Conservation (phyloP, 2,888 invertebrate species). For the Pediacus dermestoides region DNA sequence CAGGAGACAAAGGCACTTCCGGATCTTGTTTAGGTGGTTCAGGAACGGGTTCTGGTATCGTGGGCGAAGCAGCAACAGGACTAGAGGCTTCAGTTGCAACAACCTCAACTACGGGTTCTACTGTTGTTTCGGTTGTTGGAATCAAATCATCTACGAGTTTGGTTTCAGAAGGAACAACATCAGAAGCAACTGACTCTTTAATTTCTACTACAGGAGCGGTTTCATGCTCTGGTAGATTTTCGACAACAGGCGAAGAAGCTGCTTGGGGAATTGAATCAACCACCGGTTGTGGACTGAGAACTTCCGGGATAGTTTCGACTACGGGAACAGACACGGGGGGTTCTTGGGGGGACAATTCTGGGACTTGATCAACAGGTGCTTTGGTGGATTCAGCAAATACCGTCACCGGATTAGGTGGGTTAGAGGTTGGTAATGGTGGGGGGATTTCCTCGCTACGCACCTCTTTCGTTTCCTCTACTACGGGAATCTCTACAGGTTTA, state of each 20-base stretch:
- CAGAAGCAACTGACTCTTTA: slow-evolving; percentile 8
- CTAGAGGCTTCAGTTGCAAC: slow-evolving; percentile 15
- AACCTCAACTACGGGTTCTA: slow-evolving; percentile 4
- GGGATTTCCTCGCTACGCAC: slow-evolving; percentile 65
- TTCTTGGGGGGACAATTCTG: slow-evolving; percentile 18
- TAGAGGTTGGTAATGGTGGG: slow-evolving; percentile 70
- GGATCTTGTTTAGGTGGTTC: slow-evolving; percentile 14
- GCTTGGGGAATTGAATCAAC: slow-evolving; percentile 15
- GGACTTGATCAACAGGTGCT: slow-evolving; percentile 50
- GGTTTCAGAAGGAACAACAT: slow-evolving; percentile 5
- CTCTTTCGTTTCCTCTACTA: slow-evolving; percentile 45
- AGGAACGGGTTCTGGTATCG: slow-evolving; percentile 11
- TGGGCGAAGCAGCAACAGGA: neutral
- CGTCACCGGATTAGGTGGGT: slow-evolving; percentile 72
- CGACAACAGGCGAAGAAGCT: slow-evolving; percentile 10
- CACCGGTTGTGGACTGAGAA: slow-evolving; percentile 6
- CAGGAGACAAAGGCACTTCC: too few species aligned
- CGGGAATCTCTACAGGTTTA: slow-evolving; percentile 31
- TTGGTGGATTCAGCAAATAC: slow-evolving; percentile 69
- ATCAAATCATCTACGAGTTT: slow-evolving; percentile 14
- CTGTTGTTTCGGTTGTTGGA: slow-evolving; percentile 9
- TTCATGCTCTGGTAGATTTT: slow-evolving; percentile 8
- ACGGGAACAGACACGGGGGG: slow-evolving; percentile 20
- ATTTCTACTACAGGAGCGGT: slow-evolving; percentile 8
- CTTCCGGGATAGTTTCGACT: slow-evolving; percentile 23